Base-by-base conservation (phyloP, 2,797 vertebrate genomes). In the Gobionotothen gibberifrons region DNA sequence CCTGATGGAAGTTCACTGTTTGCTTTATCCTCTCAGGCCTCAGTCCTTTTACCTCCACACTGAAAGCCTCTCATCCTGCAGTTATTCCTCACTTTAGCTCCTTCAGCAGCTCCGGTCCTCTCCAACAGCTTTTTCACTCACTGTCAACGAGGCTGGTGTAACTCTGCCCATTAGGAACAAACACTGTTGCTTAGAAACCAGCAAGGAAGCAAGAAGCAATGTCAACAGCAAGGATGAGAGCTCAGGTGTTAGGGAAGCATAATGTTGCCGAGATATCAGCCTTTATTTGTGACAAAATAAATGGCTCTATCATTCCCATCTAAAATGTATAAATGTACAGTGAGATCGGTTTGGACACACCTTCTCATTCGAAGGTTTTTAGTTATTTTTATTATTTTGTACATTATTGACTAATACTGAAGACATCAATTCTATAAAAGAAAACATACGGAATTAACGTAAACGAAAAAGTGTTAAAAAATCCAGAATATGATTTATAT, bases 21-120 rank as follows among this genome's bases (percentile, higher is more conserved):
- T 96, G 91, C 91, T 93, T 90, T 92, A 90, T 92, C 91, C 67
- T 93, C 88, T 88, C 80, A 16, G 82, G 85, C 87, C 69, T 68
- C 42, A 55, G 68, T 63, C 72, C 79, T 51, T 67, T 86, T 83
- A 80, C 71, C 67, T 47, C 66, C 40, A 26, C 14, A 82, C 88
- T 90, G 87, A 88, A 87, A 69, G 65, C 82, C 62, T 85, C 71
- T 81, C 73, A 75, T 65, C 43, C 57, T 29, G 57, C 71, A 59
- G 44, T 82, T 78, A 71, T 76, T 79, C 59, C 67, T 81, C 79
- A 52, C 79, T 84, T 74, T 46, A 29, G 49, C 82, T 39, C 65
- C 21, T 78, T 77, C 39, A 70, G 69, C 68, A 44, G 52, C 71
- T 55, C 71, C 77, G 48, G 21, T 62, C 74, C 62, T 67, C 49